Evolutionary conservation across 2,113 vertebrate genomes (phyloP).

Genomic region (Callipepla californica): DNA sequence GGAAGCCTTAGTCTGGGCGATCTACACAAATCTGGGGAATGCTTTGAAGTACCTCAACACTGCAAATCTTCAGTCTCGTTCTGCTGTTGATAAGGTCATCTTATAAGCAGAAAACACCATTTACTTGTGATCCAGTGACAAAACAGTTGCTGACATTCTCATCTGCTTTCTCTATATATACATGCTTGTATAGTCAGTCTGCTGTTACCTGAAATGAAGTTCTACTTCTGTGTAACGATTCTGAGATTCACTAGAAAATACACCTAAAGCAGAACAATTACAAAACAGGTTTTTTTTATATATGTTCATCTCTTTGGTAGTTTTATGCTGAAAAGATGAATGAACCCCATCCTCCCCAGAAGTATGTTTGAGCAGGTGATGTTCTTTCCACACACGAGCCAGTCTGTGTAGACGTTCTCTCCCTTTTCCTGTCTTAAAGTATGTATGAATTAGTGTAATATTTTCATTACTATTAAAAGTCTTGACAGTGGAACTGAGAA

Average conservation of each 20-base stretch:
- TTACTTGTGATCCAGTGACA: not conserved
- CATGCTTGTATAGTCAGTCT: not conserved
- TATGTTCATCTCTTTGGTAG: not conserved
- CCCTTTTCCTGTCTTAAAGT: not conserved
- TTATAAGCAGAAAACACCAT: not conserved
- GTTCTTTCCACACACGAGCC: not conserved
- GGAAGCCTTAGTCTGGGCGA: not conserved
- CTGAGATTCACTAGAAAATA: not conserved
- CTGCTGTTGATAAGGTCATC: not conserved
- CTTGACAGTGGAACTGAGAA: not conserved
- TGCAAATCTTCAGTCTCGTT: not conserved
- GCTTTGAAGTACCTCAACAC: not conserved
- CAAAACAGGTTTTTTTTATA: not conserved
- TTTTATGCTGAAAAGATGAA: not conserved
- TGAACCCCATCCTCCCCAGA: not conserved
- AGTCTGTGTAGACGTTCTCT: not conserved
- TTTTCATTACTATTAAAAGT: not conserved
- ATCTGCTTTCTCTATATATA: not conserved
- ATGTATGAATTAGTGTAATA: not conserved
- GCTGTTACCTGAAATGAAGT: not conserved
- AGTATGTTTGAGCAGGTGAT: not conserved
- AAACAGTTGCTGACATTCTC: not conserved
- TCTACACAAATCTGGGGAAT: not conserved
- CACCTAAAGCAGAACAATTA: not conserved
- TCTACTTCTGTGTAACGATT: rapidly evolving